Percentiles rank a stretch among this genome's conserved stretches.
Evolutionary conservation across 2,113 vertebrate species (phyloP).

Genomic region (Ammodytes marinus): DNA sequence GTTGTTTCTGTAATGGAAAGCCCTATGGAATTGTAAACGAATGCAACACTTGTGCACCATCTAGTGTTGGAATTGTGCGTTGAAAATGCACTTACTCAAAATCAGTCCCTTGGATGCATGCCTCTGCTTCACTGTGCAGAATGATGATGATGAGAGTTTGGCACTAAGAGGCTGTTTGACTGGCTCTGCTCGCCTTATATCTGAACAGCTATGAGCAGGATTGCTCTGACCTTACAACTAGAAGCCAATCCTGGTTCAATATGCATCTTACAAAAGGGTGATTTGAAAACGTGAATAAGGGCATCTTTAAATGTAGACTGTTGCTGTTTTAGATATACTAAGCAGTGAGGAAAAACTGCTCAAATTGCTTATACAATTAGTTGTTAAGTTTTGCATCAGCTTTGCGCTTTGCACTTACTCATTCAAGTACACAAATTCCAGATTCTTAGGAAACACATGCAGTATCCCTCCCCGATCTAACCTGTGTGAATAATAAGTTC

Average conservation of each 20-base stretch:
- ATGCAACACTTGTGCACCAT: constrained; percentile 60
- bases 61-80: constrained; percentile 68
- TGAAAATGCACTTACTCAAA: neutral
- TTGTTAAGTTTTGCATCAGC: neutral
- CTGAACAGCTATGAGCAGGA: neutral
- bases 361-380: neutral
- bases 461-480: neutral
- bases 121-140: neutral
- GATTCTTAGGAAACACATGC: neutral
- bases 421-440: neutral
- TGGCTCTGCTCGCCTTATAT: constrained; percentile 1
- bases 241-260: neutral
- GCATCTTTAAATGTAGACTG: neutral
- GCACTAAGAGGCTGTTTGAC: neutral
- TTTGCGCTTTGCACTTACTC: neutral
- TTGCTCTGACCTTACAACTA: neutral
- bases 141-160: neutral
- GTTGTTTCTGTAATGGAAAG: neutral
- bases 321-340: neutral
- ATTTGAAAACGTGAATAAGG: neutral
- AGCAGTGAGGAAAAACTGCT: neutral
- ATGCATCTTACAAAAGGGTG: neutral
- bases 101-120: neutral
- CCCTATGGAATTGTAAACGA: neutral
- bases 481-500: constrained; percentile 17